Evolutionary conservation across 2,888 invertebrate species (phyloP).

Genomic region (Nephrotoma flavescens): DNA sequence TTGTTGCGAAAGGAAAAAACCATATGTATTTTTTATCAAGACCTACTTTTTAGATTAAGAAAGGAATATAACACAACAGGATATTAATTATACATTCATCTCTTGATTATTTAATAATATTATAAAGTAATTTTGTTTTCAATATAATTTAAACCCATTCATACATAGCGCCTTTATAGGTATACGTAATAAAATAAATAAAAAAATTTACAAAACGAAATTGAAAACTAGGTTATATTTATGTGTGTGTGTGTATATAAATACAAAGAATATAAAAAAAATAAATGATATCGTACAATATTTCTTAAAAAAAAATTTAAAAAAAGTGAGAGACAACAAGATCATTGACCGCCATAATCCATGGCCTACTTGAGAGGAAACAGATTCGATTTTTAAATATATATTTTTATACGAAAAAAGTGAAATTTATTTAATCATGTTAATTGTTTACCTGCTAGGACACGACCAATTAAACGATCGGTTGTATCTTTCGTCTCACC

Average conservation of each 20-base stretch:
- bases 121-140: background rate
- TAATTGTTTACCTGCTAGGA: conserved; percentile 24
- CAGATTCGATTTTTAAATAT: background rate
- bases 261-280: background rate
- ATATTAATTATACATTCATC: background rate
- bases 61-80: background rate
- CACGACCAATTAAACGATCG: conserved; percentile 29
- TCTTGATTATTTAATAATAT: background rate
- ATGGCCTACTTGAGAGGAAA: conserved; percentile 25
- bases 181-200: background rate
- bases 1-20: background rate
- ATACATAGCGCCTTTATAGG: background rate
- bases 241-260: background rate
- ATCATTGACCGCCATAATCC: conserved; percentile 31
- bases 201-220: background rate
- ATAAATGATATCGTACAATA: background rate
- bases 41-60: background rate
- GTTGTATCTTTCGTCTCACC: conserved; percentile 20
- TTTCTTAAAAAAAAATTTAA: background rate
- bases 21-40: background rate
- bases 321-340: conserved; percentile 11
- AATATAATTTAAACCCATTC: background rate
- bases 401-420: background rate
- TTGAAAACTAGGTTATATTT: background rate
- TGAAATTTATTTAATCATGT: background rate